Evolutionary conservation across 2,888 invertebrate genomes (phyloP), one percentile per base, ranked within the genome.

Genomic region (Tipula confusa): DNA sequence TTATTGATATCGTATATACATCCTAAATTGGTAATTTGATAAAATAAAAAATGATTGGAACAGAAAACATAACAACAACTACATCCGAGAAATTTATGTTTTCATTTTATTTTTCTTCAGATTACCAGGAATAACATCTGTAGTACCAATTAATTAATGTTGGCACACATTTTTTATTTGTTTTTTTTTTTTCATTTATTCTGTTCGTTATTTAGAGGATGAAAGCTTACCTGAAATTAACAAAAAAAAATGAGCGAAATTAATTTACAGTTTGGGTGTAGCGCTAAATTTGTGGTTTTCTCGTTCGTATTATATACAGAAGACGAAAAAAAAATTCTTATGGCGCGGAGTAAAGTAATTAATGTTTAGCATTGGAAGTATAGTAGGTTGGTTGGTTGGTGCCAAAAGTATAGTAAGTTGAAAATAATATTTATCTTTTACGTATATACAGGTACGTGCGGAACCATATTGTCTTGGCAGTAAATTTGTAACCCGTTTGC

Each of bases 71-170:
- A 24, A 24, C 64, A 18, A 64, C 24, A 64, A n/a, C 3, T 64
- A 3, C 11, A 24, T 64, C 64, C 64, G 24, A 18, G 64, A 64
- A 24, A 64, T 18, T 64, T 64, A 64, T 43, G 24, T 64, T 64
- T 64, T 64, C 64, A 11, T 64, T 24, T 64, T 18, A 48, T 18
- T 38, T 64, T 64, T 64, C 64, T 24, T 64, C 24, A 24, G 64
- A 64, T 64, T 64, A 64, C 64, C 18, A 24, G 5, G 24, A 64
- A 64, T 64, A 64, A 64, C 64, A 64, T 64, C 64, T 64, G 64
- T 64, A 64, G 64, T 64, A 64, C 64, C 64, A 64, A 64, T 64
- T 64, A 64, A 64, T 64, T 64, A 64, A 64, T 64, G 64, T 64
- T 64, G 64, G 64, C 64, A 64, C 64, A 64, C 18, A 7, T 7